Percentiles rank a stretch among this genome's conserved stretches.
Evolutionary conservation across 2,888 invertebrate genomes (phyloP).

Genomic region (Cacoxenus indagator): DNA sequence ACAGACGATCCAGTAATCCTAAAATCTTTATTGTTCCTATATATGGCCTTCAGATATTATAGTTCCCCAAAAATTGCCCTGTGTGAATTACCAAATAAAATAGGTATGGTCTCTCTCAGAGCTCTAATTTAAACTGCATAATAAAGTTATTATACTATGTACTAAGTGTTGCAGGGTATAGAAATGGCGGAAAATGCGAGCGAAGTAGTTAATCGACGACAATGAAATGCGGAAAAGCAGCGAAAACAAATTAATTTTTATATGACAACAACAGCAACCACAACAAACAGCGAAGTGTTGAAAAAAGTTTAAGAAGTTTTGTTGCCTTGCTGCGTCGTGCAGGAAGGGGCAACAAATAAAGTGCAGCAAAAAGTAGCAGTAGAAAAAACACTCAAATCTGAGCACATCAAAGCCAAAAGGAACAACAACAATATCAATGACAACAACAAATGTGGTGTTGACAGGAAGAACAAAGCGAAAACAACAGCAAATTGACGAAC

Average conservation of each 20-base stretch:
- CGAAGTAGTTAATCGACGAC: conserved; percentile 60
- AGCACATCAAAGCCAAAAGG: neutral
- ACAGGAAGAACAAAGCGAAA: conserved; percentile 36
- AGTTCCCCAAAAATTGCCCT: too few species aligned
- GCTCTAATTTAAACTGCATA: too few species aligned
- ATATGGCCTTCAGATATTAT: too few species aligned
- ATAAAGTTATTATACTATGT: too few species aligned
- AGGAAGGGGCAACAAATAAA: conserved; percentile 54
- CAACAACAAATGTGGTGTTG: conserved; percentile 45
- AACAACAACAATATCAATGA: neutral
- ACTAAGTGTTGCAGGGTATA: neutral
- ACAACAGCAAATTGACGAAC: neutral
- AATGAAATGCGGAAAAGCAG: conserved; percentile 34
- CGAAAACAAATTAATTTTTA: conserved; percentile 66
- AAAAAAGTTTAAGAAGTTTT: conserved; percentile 38
- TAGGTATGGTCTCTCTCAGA: too few species aligned
- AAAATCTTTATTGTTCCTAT: too few species aligned
- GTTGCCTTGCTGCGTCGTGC: conserved; percentile 30
- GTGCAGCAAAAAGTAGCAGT: conserved; percentile 36
- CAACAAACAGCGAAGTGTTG: conserved; percentile 42
- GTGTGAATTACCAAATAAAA: too few species aligned
- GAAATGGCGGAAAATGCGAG: conserved; percentile 21
- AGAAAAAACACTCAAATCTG: neutral
- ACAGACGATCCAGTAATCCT: too few species aligned
- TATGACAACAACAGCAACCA: too few species aligned